A percentile compares a stretch with the other conserved stretches of the same genome.
Evolutionary conservation across 2,888 invertebrate genomes (phyloP).

Genomic region (Hofmannophila pseudospretella): DNA sequence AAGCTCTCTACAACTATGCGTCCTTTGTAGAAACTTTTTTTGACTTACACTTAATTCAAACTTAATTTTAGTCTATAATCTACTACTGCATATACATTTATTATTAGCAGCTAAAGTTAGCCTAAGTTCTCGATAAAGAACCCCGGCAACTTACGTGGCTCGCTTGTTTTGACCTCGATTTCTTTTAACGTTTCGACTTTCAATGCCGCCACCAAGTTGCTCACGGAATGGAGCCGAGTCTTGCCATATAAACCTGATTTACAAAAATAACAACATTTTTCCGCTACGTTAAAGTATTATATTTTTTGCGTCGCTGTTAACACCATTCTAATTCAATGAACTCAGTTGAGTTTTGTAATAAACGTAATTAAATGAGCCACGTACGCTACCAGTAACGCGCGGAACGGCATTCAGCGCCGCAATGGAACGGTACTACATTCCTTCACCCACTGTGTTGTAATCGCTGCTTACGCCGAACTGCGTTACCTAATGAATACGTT

Average conservation of each 20-base stretch:
- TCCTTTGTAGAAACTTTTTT: too few relatives aligned
- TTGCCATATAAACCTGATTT: slow-evolving; percentile 5
- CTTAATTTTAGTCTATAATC: not conserved
- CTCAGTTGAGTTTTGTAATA: slow-evolving; percentile 10
- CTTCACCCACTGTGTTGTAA: slow-evolving; percentile 60
- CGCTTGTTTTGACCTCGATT: slow-evolving; percentile 72
- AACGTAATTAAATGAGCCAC: slow-evolving; percentile 13
- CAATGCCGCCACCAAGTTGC: slow-evolving; percentile 58
- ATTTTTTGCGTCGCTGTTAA: slow-evolving; percentile 1
- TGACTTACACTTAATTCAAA: too few relatives aligned
- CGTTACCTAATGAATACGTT: slow-evolving; percentile 63
- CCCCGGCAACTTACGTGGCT: slow-evolving; percentile 62
- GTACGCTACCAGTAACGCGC: slow-evolving; percentile 26
- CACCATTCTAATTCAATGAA: slow-evolving; percentile 8
- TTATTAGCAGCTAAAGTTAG: not conserved
- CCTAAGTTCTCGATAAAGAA: slow-evolving; percentile 9
- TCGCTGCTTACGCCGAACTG: slow-evolving; percentile 54
- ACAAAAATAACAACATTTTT: slow-evolving; percentile 1
- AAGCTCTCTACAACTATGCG: too few relatives aligned
- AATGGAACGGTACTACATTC: slow-evolving; percentile 62
- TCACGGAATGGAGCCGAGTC: slow-evolving; percentile 34
- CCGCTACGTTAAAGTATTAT: not conserved
- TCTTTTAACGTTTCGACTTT: slow-evolving; percentile 73
- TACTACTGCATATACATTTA: not conserved
- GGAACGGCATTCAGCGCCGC: slow-evolving; percentile 36